Base-by-base conservation (phyloP, 2,888 invertebrate species). In the Eudemis profundana region DNA sequence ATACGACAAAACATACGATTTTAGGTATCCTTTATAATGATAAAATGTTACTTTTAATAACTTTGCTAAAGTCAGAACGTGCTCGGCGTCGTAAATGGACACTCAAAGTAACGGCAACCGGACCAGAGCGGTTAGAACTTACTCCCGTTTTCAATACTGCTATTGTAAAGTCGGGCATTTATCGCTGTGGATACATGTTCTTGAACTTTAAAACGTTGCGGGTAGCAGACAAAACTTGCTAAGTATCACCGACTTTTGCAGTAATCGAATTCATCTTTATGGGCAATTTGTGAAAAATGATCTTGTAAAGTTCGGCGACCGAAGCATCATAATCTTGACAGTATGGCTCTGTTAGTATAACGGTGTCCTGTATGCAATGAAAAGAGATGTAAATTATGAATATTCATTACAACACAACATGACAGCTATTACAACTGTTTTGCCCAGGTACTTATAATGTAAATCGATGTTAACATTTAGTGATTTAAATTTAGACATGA, bases 31-130 rank as follows among this genome's bases (percentile, higher is more conserved):
- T 15, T 60, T 29, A 51, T 44, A 51, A 44, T 65, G 47, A 53
- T 59, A 46, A 19, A 65, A 29, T 60, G 29, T 36, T 53, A 65
- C 60, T 65, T 60, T 65, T 65, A 65, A 65, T 65, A 65, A 65
- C 65, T 60, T 65, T 23, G 38, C 53, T 53, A 53, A 60, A 60
- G 51, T 59, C 40, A 53, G 51, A 15, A 65, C 65, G 60, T 60
- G 65, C 53, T 29, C 40, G 8, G 53, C 60, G 8, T 60, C 17
- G 19, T 51, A 40, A 65, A 40, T 29, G 53, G 60, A 46, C 53
- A 53, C 59, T 60, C 60, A 60, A 38, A 53, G 53, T 53, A 53
- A 47, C 53, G 59, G 60, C 44, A 65, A 56, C 46, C 47, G 44
- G 56, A 46, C 53, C 15, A 44, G 27, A 17, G 53, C 53, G 53